Evolutionary conservation across 2,113 vertebrate genomes (phyloP).

Genomic region (Aspiorhynchus laticeps): DNA sequence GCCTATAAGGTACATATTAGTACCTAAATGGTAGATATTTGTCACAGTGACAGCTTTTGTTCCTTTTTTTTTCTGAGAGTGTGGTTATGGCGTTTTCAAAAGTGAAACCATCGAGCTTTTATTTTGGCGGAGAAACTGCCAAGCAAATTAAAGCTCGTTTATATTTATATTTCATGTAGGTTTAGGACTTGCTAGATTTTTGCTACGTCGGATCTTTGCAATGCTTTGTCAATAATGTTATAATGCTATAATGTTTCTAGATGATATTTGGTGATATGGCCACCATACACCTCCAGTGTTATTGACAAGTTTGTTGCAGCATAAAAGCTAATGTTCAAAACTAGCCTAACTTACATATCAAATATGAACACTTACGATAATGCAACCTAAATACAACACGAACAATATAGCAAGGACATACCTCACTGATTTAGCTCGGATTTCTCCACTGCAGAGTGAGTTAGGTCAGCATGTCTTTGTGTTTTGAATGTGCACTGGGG

Average conservation of each 20-base stretch:
- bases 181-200: neutral
- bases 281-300: too few species aligned
- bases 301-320: neutral
- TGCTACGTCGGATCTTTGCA: neutral
- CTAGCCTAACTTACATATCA: neutral
- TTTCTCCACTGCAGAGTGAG: neutral
- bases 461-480: neutral
- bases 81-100: neutral
- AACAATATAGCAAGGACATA: neutral
- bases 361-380: neutral
- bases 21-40: too few species aligned
- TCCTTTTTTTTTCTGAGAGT: too few species aligned
- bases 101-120: neutral
- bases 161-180: neutral
- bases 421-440: neutral
- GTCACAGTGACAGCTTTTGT: too few species aligned
- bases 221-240: neutral
- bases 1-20: too few species aligned
- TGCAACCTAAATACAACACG: neutral
- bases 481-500: neutral
- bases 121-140: neutral
- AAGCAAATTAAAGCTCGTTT: neutral
- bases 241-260: neutral
- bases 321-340: conserved; percentile 1
- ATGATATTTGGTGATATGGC: neutral